Percentiles rank a stretch among this genome's conserved stretches.
Conservation (phyloP, 2,888 invertebrate genomes). For the Parnassius smintheus region DNA sequence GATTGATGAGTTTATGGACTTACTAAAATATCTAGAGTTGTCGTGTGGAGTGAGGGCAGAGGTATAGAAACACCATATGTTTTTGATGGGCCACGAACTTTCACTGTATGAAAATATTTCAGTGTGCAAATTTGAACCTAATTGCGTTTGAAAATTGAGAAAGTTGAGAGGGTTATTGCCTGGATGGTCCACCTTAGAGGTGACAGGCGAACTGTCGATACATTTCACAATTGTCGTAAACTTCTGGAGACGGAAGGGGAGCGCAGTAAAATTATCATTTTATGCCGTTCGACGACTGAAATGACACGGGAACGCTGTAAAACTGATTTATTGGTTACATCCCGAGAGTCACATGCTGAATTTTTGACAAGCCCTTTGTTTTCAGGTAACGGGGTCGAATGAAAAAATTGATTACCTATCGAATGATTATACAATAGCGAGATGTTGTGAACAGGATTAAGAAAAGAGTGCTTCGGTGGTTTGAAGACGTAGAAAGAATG, state of each 20-base stretch:
- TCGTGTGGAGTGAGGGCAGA: background rate
- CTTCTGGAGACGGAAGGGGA: slow-evolving; percentile 77
- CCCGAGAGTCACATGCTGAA: slow-evolving; percentile 75
- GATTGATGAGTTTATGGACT: slow-evolving; percentile 67
- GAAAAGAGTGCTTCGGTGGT: no score
- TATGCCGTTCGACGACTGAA: slow-evolving; percentile 81
- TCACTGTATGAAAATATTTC: slow-evolving; percentile 18
- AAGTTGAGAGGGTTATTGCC: slow-evolving; percentile 35
- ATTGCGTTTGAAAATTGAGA: slow-evolving; percentile 37
- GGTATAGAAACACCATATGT: slow-evolving; percentile 62
- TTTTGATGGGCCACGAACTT: slow-evolving; percentile 47
- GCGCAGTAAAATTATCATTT: slow-evolving; percentile 80
- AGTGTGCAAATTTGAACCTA: slow-evolving; percentile 45
- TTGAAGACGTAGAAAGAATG: no score
- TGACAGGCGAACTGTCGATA: slow-evolving; percentile 79
- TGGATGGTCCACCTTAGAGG: slow-evolving; percentile 59
- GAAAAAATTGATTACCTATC: slow-evolving; percentile 4
- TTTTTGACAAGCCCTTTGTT: slow-evolving; percentile 78
- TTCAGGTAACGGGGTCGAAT: slow-evolving; percentile 49
- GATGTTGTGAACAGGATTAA: no score
- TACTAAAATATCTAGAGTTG: slow-evolving; percentile 60
- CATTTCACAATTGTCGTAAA: slow-evolving; percentile 82
- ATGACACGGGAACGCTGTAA: slow-evolving; percentile 80
- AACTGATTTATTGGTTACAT: slow-evolving; percentile 80
- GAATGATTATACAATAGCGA: background rate